A percentile compares a stretch with the other conserved stretches of the same genome.
These are phyloP conservation scores for Sebastes paucispinis DNA, from an alignment of 2,797 vertebrate species.

Conservation along the genomic window DNA sequence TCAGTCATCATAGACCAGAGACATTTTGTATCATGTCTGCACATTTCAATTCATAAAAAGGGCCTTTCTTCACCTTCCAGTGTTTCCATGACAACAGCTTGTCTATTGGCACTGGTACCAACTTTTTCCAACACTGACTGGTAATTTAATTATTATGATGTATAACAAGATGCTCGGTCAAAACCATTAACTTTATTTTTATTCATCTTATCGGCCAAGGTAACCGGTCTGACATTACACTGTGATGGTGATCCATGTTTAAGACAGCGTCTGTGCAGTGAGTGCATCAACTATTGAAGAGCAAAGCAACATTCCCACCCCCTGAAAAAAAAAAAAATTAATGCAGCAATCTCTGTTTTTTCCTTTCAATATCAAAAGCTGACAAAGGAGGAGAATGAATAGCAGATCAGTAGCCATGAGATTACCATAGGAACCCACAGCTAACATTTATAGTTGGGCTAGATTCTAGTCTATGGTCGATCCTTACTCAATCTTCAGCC, in stretches of 20 bases:
- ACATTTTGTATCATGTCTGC: slow-evolving; percentile 8
- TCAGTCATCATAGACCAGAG: slow-evolving; percentile 1
- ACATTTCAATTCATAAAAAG: slow-evolving; percentile 24
- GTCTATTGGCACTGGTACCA: background rate
- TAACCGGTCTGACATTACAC: background rate
- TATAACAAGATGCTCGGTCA: background rate
- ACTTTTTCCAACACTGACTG: background rate
- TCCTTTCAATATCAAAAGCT: slow-evolving; percentile 4
- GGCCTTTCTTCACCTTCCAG: slow-evolving; percentile 5
- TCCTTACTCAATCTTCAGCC: slow-evolving; percentile 2
- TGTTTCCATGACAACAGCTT: slow-evolving; percentile 68
- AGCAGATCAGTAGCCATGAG: slow-evolving; percentile 46
- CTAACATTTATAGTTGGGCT: slow-evolving; percentile 25
- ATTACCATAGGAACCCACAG: slow-evolving; percentile 75
- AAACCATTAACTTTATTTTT: background rate
- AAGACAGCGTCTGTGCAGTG: background rate
- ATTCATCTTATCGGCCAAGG: background rate
- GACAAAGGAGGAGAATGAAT: background rate
- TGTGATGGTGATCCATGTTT: background rate
- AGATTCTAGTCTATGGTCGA: slow-evolving; percentile 23
- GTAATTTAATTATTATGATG: slow-evolving; percentile 2
- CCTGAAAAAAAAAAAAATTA: background rate
- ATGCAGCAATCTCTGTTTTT: background rate
- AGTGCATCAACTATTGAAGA: slow-evolving; percentile 17
- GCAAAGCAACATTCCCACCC: background rate